A percentile compares a stretch with the other conserved stretches of the same genome.
These are phyloP conservation scores for Drosophila lini DNA, from an alignment of 1,140 invertebrate species.

Conservation along the genomic window DNA sequence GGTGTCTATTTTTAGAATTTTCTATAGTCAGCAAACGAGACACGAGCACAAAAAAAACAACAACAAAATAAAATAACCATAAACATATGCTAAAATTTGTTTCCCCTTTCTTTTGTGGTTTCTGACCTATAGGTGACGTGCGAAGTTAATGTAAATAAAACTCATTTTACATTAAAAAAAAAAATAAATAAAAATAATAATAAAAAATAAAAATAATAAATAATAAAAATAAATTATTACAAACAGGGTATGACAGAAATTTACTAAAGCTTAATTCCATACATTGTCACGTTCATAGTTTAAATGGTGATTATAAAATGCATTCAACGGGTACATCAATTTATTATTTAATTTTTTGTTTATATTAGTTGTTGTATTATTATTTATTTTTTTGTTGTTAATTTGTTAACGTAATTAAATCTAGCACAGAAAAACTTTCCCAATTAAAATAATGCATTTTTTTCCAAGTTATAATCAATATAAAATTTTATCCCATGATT, in stretches of 20 bases:
- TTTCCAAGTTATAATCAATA: neutral
- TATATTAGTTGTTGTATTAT: too few species aligned
- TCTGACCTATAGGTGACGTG: neutral
- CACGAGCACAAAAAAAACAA: constrained; percentile 43
- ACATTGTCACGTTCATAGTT: neutral
- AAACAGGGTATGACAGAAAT: too few species aligned
- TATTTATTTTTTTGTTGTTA: too few species aligned
- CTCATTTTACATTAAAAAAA: neutral
- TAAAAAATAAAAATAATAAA: neutral
- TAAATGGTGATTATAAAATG: neutral
- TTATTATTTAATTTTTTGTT: too few species aligned
- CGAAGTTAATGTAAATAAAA: constrained; percentile 1
- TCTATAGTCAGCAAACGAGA: constrained; percentile 56
- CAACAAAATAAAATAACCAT: constrained; percentile 30
- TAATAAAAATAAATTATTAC: too few species aligned
- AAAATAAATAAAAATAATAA: too few species aligned
- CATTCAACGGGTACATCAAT: neutral
- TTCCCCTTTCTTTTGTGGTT: neutral
- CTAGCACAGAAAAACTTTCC: neutral
- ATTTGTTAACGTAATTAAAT: too few species aligned
- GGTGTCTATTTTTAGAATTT: constrained; percentile 66
- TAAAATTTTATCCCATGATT: neutral
- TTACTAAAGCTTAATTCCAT: neutral
- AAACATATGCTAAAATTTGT: constrained; percentile 31
- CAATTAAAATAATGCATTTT: neutral